Base-by-base conservation (phyloP, 2,888 invertebrate genomes). In the Ligdia adustata region DNA sequence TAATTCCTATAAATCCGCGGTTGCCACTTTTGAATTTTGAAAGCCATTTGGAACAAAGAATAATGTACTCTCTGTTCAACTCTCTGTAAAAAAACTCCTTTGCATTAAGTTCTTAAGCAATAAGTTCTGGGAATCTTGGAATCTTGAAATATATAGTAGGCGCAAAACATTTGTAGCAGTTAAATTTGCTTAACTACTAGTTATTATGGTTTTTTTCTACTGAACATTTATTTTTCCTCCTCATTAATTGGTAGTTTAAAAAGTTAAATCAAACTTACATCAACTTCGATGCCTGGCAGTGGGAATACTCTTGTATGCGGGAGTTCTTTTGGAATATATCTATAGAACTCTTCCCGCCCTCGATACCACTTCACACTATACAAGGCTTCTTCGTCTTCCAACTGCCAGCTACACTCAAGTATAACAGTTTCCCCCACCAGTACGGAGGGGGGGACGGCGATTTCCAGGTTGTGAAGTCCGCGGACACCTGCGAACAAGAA, bases 301-400 rank as follows among this genome's bases (percentile, higher is more conserved):
- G 94, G 93, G 70, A 95, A 95, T 13, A 94, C 93, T 61, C 93
- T 92, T 13, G 94, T 94, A 62, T 94, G 93, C 2, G 95, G 95
- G 57, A 94, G 81, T 75, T 95, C 95, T 73, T 95, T 95, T 1
- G 95, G 95, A 59, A 95, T 93, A 75, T 92, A 96, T 74, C 95
- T 91, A 88, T 94, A 96, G 91, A 96, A 95, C 78, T 96, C 95
- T 57, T 93, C 91, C 7, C 91, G 73, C 3, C 95, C 95, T 62
- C 95, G 92, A 88, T 95, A 96, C 96, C 95, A 96, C 81, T 95
- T 95, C 58, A 96, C 94, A 45, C 95, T 94, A 83, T 95, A 96
- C 7, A 96, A 82, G 1, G 92, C 92, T 64, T 95, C 95, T 33
- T 90, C 89, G 55, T 93, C 92, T 75, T 94, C 94, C 44, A 96